Evolutionary conservation across 2,888 invertebrate species (phyloP).

Genomic region (Amiota mariae): DNA sequence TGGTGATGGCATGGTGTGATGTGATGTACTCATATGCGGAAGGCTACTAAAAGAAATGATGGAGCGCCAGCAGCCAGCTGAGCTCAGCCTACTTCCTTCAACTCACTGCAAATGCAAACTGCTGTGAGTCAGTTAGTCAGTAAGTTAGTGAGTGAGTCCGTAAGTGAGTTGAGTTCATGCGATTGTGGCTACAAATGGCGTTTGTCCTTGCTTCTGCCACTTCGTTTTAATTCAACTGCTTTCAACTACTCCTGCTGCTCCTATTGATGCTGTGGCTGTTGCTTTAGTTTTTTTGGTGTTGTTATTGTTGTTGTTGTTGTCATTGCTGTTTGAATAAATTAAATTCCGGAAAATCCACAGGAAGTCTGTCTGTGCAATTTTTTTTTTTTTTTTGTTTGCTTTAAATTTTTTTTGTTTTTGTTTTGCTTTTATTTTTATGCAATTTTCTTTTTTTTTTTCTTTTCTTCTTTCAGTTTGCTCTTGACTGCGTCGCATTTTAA

Average conservation of each 20-base stretch:
- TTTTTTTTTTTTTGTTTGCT: constrained; percentile 36
- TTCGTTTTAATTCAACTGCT: not conserved
- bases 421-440: constrained; percentile 14
- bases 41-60: too few species aligned
- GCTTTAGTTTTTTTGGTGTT: constrained; percentile 1
- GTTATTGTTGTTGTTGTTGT: constrained; percentile 43
- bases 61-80: too few species aligned
- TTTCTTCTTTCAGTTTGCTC: not conserved
- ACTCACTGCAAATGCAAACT: too few species aligned
- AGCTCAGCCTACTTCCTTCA: too few species aligned
- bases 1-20: too few species aligned
- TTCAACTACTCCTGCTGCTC: not conserved
- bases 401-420: constrained; percentile 27
- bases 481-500: not conserved
- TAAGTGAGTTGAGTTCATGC: too few species aligned
- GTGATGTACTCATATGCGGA: too few species aligned
- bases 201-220: too few species aligned
- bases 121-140: too few species aligned
- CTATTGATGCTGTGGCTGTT: not conserved
- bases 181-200: too few species aligned
- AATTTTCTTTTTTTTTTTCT: not conserved
- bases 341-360: constrained; percentile 73
- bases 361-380: constrained; percentile 70
- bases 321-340: constrained; percentile 71
- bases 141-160: not conserved